phyloP scores from a whole-genome alignment of 2,797 vertebrate genomes.

The Poecilia picta region DNA sequence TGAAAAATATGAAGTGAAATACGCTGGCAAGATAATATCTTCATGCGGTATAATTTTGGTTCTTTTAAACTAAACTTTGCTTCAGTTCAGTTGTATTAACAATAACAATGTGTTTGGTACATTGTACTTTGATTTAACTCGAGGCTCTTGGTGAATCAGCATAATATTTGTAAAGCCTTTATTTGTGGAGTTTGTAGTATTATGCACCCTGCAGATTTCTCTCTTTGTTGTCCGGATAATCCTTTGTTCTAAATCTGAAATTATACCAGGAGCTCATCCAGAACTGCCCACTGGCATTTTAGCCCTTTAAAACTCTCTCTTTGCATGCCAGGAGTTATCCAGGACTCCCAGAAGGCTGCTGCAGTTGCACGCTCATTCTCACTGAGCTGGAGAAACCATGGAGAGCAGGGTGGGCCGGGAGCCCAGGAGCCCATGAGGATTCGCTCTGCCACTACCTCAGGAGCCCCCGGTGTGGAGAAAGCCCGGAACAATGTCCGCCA shows the following conservation, averaged over 20 bases:
- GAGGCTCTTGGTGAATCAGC: not conserved
- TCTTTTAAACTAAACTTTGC: not conserved
- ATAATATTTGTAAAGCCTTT: not conserved
- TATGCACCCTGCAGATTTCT: not conserved
- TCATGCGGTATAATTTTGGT: not conserved
- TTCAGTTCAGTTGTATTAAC: not conserved
- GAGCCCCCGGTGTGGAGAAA: slow-evolving; percentile 94
- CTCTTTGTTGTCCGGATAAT: not conserved
- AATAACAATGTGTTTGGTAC: not conserved
- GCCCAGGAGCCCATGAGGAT: slow-evolving; percentile 94
- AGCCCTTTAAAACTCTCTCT: slow-evolving; percentile 5
- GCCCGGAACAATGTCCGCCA: slow-evolving; percentile 93
- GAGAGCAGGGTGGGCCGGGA: slow-evolving; percentile 73
- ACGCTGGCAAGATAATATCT: not conserved
- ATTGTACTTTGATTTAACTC: not conserved
- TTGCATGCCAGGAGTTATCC: slow-evolving; percentile 81
- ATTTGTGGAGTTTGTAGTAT: not conserved
- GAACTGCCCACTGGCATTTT: not conserved
- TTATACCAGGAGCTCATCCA: no score
- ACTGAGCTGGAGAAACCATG: slow-evolving; percentile 93
- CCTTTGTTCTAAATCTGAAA: slow-evolving; percentile 3
- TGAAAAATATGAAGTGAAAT: not conserved
- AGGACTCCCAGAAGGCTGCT: slow-evolving; percentile 88
- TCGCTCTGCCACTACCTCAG: slow-evolving; percentile 95
- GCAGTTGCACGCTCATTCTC: slow-evolving; percentile 94